Percentiles rank a stretch among this genome's conserved stretches.
Conservation (phyloP, 2,113 vertebrate species). For the Phocoena phocoena region DNA sequence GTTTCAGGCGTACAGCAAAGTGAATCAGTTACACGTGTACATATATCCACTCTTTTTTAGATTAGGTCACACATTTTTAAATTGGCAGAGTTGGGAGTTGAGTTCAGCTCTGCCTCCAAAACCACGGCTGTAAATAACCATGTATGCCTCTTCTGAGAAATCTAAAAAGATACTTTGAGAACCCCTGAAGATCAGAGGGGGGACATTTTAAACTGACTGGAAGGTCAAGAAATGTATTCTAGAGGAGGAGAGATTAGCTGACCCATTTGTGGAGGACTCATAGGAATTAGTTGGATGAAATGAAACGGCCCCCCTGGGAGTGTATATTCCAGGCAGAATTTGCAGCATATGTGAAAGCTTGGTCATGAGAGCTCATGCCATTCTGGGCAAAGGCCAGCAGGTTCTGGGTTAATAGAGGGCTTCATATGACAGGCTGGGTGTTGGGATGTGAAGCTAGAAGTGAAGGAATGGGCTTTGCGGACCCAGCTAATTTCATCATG, state of each 20-base stretch:
- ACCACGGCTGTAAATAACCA: background rate
- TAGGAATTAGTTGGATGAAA: background rate
- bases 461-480: accelerated
- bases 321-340: background rate
- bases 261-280: background rate
- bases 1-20: too few relatives aligned
- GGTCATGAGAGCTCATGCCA: background rate
- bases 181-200: background rate
- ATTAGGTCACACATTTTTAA: background rate
- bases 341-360: background rate
- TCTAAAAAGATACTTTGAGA: background rate
- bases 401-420: background rate
- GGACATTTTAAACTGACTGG: background rate
- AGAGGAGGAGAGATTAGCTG: background rate
- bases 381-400: background rate
- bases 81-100: background rate
- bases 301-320: too few relatives aligned
- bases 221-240: background rate
- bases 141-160: background rate
- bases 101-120: background rate
- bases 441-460: background rate
- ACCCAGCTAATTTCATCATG: background rate
- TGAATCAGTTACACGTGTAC: too few relatives aligned
- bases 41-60: too few relatives aligned
- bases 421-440: background rate